Evolutionary conservation across 2,113 vertebrate species (phyloP), one percentile per base, ranked within the genome.

Genomic region (Microtus ochrogaster): DNA sequence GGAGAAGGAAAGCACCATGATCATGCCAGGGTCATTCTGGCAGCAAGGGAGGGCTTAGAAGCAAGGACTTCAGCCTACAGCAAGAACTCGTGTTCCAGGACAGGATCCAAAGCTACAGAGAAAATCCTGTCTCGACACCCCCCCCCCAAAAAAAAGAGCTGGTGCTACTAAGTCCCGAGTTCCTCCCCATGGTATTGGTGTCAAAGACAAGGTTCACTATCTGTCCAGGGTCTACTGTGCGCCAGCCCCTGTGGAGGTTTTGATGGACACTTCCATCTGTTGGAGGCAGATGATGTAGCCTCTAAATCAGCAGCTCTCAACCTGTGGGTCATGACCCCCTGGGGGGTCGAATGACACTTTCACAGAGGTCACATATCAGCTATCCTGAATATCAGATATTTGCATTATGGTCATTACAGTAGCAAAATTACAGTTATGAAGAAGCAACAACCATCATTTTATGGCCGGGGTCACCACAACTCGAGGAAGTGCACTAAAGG

Each of bases 161-260:
- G 1, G 47, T 3, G 4, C 26, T 13, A 8, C 66, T 61, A 14
- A 3, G 7, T 16, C 17, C 63, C 12, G 24, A 36, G 0, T 28
- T 8, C 3, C 8, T 63, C 26, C n/a, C 4, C 2, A 10, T 1
- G 8, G 10, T n/a, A 41, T 39, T 47, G 17, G 0, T 63, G 58
- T 22, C 49, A 22, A 17, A 28, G 61, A 72, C 19, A 14, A 26
- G n/a, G 10, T 7, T 30, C 39, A 1, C 24, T 72, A 7, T 58
- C 26, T 77, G 17, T 21, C 19, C 66, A 52, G 44, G 44, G 19
- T 58, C 39, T 89, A 30, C 24, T 4, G 2, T 68, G 39, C 28
- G 44, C 52, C 12, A 39, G 91, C 30, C 9, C 19, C 36, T 19
- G 41, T 24, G 74, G 61, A 65, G 14, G 83, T 47, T 30, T 55